Evolutionary conservation across 30 jellyfish, hydroid and myxozoan genomes (phyloP).

Genomic region (Cassiopea xamachana): DNA sequence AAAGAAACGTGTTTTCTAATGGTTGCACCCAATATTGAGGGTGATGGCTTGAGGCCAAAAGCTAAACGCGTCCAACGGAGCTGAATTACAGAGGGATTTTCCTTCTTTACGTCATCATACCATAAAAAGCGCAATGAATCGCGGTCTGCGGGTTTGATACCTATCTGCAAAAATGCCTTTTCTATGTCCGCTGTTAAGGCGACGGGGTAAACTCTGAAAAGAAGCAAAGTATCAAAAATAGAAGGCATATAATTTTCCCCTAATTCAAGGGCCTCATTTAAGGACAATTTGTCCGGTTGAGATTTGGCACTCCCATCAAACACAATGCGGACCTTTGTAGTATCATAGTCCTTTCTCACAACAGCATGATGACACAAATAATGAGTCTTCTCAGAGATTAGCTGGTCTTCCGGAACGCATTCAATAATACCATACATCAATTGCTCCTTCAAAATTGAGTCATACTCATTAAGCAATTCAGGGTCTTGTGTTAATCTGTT

Average conservation of each 20-base stretch:
- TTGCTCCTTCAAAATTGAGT: conserved; percentile 29
- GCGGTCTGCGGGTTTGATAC: conserved; percentile 19
- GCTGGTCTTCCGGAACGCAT: conserved; percentile 31
- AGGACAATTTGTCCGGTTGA: conserved; percentile 6
- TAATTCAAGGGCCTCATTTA: conserved; percentile 37
- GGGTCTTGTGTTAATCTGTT: conserved; percentile 24
- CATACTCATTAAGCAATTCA: conserved; percentile 39
- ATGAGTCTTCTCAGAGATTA: conserved; percentile 9
- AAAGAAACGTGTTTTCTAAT: conserved; percentile 24
- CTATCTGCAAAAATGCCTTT: conserved; percentile 55
- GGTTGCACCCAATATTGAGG: conserved; percentile 57
- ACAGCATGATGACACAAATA: conserved; percentile 42
- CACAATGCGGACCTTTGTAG: conserved; percentile 57
- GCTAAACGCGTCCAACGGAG: conserved; percentile 18
- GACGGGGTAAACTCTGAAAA: conserved; percentile 24
- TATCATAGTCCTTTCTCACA: conserved; percentile 30
- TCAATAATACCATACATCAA: conserved; percentile 14
- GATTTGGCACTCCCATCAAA: conserved; percentile 60
- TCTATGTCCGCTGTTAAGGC: conserved; percentile 59
- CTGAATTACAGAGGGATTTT: conserved; percentile 33
- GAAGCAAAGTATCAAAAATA: conserved; percentile 24
- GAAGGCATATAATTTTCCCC: conserved; percentile 33
- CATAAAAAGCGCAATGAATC: conserved; percentile 39
- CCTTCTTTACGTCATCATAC: conserved; percentile 35
- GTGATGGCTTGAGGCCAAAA: conserved; percentile 31